Conservation (phyloP, 2,113 vertebrate genomes). For the Electrona antarctica region DNA sequence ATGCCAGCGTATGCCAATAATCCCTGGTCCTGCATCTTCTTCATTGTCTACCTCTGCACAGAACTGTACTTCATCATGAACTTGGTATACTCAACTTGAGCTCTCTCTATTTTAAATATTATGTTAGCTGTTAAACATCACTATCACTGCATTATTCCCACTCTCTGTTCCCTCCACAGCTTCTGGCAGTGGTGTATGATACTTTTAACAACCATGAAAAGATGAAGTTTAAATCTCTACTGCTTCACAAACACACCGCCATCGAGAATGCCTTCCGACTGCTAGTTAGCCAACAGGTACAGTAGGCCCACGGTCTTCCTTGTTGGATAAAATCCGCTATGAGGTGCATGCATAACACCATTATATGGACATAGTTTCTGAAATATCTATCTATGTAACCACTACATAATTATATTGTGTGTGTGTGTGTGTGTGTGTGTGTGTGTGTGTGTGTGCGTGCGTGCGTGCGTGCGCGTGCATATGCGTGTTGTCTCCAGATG, state of each 20-base stretch:
- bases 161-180: conserved; percentile 64
- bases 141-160: neutral
- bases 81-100: conserved; percentile 54
- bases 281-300: conserved; percentile 88
- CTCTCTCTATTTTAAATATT: neutral
- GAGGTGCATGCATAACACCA: too few relatives aligned
- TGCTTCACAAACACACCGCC: conserved; percentile 93
- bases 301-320: neutral
- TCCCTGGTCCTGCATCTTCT: conserved; percentile 96
- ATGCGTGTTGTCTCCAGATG: conserved; percentile 73
- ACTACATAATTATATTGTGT: too few relatives aligned
- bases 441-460: neutral
- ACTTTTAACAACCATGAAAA: conserved; percentile 97
- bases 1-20: conserved; percentile 95
- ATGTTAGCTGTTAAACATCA: neutral
- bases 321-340: neutral
- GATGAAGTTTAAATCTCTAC: conserved; percentile 95
- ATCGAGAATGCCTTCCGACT: conserved; percentile 90
- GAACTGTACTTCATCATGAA: conserved; percentile 99
- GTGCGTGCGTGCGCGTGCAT: conserved; percentile 14
- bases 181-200: conserved; percentile 96
- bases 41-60: conserved; percentile 98
- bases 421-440: too few relatives aligned
- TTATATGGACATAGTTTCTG: too few relatives aligned
- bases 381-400: too few relatives aligned